phyloP scores from a whole-genome alignment of 2,797 vertebrate genomes.

The Schizothorax lantsangensis region DNA sequence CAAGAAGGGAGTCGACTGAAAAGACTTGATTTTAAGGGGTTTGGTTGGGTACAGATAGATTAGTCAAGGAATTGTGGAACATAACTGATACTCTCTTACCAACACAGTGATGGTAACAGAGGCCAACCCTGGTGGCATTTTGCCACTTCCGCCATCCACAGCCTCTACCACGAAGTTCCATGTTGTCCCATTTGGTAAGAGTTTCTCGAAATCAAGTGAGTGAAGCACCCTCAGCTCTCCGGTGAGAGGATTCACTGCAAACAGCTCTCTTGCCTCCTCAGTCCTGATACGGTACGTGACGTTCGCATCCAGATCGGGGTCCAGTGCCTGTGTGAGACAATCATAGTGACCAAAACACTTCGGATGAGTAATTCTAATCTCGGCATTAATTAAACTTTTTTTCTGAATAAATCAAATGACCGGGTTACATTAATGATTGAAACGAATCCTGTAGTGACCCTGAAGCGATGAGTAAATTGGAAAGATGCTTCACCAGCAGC shows the following conservation, averaged over 20 bases:
- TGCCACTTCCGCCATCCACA: slow-evolving; percentile 80
- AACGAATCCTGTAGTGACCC: slow-evolving; percentile 28
- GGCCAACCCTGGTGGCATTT: slow-evolving; percentile 92
- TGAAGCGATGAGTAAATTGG: slow-evolving; percentile 18
- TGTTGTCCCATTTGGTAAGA: slow-evolving; percentile 77
- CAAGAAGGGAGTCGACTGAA: not conserved
- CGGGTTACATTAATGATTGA: slow-evolving; percentile 19
- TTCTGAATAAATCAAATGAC: slow-evolving; percentile 7
- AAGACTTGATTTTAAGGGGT: not conserved
- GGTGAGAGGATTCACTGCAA: slow-evolving; percentile 82
- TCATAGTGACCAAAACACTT: slow-evolving; percentile 10
- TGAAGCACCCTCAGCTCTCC: slow-evolving; percentile 85
- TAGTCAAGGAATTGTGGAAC: not conserved
- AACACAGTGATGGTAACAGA: slow-evolving; percentile 88
- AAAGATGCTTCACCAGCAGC: not conserved
- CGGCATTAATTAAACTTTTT: slow-evolving; percentile 20
- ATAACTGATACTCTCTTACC: slow-evolving; percentile 75
- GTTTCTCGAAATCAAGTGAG: slow-evolving; percentile 90
- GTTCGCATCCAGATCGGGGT: slow-evolving; percentile 88
- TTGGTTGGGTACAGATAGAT: not conserved
- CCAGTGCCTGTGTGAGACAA: slow-evolving; percentile 82
- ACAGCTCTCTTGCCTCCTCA: slow-evolving; percentile 78
- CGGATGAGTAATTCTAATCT: not conserved
- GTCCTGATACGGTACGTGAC: slow-evolving; percentile 89
- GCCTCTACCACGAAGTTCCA: slow-evolving; percentile 92